These are phyloP conservation scores for Polypterus senegalus DNA, from an alignment of 2,113 vertebrate species.

Conservation along the genomic window DNA sequence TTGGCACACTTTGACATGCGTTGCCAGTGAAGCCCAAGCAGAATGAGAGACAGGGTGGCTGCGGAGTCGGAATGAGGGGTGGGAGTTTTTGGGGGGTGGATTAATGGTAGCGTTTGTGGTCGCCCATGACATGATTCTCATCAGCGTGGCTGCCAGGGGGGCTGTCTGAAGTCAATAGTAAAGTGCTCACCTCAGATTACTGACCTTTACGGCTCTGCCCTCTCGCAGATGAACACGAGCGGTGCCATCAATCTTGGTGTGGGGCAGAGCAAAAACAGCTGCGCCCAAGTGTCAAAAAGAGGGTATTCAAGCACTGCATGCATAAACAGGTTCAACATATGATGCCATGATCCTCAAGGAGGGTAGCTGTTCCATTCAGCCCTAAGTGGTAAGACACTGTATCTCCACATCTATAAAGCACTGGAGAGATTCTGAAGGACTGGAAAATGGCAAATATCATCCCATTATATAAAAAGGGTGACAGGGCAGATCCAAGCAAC, in stretches of 20 bases:
- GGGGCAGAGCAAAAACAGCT: background rate
- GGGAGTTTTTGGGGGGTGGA: background rate
- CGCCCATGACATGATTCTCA: conserved; percentile 1
- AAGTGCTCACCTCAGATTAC: conserved; percentile 10
- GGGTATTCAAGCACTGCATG: conserved; percentile 24
- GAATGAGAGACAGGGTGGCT: too few species aligned
- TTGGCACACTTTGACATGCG: background rate
- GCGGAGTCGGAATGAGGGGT: background rate
- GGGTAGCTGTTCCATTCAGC: too few species aligned
- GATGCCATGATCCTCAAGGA: too few species aligned
- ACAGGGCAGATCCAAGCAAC: too few species aligned
- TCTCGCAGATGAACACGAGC: background rate
- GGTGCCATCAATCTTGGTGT: conserved; percentile 10
- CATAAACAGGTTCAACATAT: background rate
- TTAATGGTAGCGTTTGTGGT: too few species aligned
- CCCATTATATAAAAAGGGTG: too few species aligned
- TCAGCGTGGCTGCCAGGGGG: conserved; percentile 1
- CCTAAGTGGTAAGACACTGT: too few species aligned
- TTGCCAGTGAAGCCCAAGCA: background rate
- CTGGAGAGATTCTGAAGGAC: too few species aligned
- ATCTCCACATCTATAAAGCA: too few species aligned
- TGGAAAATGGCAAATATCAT: too few species aligned
- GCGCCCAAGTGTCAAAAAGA: conserved; percentile 27
- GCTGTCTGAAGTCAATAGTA: conserved; percentile 13
- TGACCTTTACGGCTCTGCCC: conserved; percentile 16